phyloP scores from a whole-genome alignment of 1,140 invertebrate genomes.

The Drosophila paulistorum region DNA sequence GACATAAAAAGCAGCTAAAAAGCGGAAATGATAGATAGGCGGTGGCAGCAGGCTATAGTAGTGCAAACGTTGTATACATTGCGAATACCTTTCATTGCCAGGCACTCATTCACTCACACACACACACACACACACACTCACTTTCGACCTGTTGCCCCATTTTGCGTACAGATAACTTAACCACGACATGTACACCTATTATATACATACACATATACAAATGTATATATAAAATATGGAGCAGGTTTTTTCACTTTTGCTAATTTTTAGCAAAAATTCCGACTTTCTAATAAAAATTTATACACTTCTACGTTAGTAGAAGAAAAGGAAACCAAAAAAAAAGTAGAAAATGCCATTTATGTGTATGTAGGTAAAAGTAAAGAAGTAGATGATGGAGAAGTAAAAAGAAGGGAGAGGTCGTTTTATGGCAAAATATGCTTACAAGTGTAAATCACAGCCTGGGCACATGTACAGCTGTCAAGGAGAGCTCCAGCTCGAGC shows the following conservation, averaged over 20 bases:
- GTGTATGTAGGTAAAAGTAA: not conserved
- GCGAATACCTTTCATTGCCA: constrained; percentile 4
- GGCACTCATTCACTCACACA: constrained; percentile 1
- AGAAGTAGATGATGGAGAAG: not conserved
- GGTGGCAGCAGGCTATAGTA: constrained; percentile 50
- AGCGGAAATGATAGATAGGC: constrained; percentile 75
- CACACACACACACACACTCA: not conserved
- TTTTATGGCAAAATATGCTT: constrained; percentile 70
- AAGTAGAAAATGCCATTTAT: constrained; percentile 75
- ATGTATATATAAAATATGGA: constrained; percentile 24
- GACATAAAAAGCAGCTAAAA: constrained; percentile 70
- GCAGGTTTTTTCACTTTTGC: constrained; percentile 30
- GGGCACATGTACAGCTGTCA: constrained; percentile 72
- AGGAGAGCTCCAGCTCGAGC: constrained; percentile 16
- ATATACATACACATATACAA: not conserved
- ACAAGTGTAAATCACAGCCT: constrained; percentile 79
- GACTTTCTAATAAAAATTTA: constrained; percentile 13
- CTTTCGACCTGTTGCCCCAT: constrained; percentile 74
- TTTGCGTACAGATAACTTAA: constrained; percentile 31
- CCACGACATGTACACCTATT: not conserved
- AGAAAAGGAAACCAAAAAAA: constrained; percentile 22
- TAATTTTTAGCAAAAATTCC: constrained; percentile 47
- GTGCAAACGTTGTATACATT: constrained; percentile 30
- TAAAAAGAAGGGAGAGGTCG: not conserved
- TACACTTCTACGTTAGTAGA: constrained; percentile 39